Conservation (phyloP, 2,113 vertebrate genomes). For the Ifrita kowaldi region DNA sequence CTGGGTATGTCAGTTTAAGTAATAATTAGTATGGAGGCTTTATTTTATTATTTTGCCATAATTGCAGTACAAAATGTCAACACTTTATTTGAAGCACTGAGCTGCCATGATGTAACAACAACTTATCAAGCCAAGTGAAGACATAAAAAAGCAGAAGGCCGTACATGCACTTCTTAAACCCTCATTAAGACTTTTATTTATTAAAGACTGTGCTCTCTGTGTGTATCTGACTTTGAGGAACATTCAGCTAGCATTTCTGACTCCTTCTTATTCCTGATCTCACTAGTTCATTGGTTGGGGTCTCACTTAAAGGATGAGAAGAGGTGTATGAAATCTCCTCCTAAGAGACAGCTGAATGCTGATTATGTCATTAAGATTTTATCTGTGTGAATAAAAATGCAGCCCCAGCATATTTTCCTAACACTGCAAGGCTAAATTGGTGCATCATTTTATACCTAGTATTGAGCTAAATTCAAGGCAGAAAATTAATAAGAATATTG, state of each 20-base stretch:
- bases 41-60: neutral
- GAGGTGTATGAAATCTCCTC: neutral
- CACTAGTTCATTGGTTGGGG: neutral
- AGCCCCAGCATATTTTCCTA: neutral
- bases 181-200: neutral
- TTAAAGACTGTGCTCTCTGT: neutral
- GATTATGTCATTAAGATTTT: neutral
- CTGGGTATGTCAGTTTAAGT: neutral
- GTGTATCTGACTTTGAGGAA: neutral
- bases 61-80: neutral
- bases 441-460: neutral
- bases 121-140: neutral
- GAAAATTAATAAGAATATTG: neutral
- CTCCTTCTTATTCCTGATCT: neutral
- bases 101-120: neutral
- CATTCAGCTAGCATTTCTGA: neutral
- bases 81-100: neutral
- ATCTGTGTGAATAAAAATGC: neutral
- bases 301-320: neutral
- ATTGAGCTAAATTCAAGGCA: neutral
- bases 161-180: neutral
- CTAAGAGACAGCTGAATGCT: neutral
- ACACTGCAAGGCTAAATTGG: neutral
- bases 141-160: neutral
- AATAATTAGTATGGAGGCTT: neutral